These are phyloP conservation scores for Eidolon dupreanum DNA, from an alignment of 2,797 vertebrate genomes.

Conservation along the genomic window DNA sequence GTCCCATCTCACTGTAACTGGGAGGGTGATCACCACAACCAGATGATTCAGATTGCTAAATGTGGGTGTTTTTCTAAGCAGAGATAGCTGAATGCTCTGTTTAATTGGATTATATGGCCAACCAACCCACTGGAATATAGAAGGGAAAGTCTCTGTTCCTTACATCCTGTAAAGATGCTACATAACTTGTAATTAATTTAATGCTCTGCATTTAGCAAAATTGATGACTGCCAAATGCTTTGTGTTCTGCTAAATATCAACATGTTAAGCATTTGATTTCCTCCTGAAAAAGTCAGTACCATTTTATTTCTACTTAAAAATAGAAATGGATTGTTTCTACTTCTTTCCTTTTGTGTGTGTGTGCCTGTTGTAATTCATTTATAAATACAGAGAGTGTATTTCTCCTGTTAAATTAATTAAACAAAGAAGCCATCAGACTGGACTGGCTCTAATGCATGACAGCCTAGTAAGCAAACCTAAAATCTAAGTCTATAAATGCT, in stretches of 20 bases:
- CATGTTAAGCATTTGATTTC: constrained; percentile 60
- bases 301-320: constrained; percentile 51
- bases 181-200: constrained; percentile 58
- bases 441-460: background rate
- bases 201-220: constrained; percentile 41
- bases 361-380: background rate
- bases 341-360: background rate
- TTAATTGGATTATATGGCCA: constrained; percentile 55
- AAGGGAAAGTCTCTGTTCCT: background rate
- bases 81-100: constrained; percentile 64
- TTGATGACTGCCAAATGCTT: constrained; percentile 43
- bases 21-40: constrained; percentile 72
- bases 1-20: constrained; percentile 67
- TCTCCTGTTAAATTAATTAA: background rate
- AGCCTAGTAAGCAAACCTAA: background rate
- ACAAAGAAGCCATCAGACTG: background rate
- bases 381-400: background rate
- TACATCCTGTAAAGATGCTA: background rate
- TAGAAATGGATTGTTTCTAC: background rate
- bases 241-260: constrained; percentile 6
- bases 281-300: background rate
- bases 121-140: constrained; percentile 15
- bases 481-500: background rate
- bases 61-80: constrained; percentile 75
- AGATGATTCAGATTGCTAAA: constrained; percentile 71